Evolutionary conservation across 2,113 vertebrate genomes (phyloP).

Genomic region (Clarias batrachus): DNA sequence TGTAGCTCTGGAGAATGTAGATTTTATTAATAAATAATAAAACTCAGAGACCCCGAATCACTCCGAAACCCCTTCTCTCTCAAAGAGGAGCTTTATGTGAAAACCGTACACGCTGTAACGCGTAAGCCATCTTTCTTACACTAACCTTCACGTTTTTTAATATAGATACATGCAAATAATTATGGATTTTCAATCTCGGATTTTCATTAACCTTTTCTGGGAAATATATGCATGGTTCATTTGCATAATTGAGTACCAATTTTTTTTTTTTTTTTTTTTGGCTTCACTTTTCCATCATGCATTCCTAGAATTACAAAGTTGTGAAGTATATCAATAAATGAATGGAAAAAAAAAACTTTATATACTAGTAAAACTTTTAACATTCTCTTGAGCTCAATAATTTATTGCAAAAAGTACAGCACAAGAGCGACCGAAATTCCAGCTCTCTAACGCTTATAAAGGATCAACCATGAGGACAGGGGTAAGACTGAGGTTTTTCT

Average conservation of each 20-base stretch:
- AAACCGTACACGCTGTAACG: not conserved
- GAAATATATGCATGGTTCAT: too few species aligned
- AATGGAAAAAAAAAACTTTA: not conserved
- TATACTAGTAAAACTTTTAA: not conserved
- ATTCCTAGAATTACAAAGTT: not conserved
- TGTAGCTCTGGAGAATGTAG: not conserved
- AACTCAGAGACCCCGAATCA: not conserved
- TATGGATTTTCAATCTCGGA: not conserved
- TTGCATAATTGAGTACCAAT: not conserved
- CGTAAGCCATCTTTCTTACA: not conserved
- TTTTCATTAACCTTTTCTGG: not conserved
- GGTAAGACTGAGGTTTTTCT: not conserved
- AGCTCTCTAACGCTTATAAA: not conserved
- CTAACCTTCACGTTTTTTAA: slow-evolving; percentile 11
- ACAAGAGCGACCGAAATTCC: not conserved
- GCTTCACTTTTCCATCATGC: not conserved
- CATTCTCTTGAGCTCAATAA: not conserved
- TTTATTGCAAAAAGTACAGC: not conserved
- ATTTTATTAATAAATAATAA: not conserved
- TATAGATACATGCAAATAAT: slow-evolving; percentile 3
- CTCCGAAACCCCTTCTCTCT: too few species aligned
- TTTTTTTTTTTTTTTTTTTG: not conserved
- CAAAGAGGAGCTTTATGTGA: too few species aligned
- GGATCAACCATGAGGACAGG: not conserved
- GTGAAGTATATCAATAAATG: not conserved